Evolutionary conservation across 2,113 vertebrate genomes (phyloP).

Genomic region (Uria aalge): DNA sequence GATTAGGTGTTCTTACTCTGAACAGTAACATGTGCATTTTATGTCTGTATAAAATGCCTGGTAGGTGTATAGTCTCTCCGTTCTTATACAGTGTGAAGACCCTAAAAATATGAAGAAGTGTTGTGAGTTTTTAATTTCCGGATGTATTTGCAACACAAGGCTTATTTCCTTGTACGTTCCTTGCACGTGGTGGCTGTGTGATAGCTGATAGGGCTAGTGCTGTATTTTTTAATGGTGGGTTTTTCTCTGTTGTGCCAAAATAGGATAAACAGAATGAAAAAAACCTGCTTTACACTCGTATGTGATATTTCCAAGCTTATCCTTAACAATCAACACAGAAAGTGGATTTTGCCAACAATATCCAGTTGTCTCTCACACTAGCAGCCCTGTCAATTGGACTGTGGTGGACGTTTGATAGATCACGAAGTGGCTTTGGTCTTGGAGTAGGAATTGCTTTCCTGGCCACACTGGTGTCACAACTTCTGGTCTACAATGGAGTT

Average conservation of each 20-base stretch:
- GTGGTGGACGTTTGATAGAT: constrained; percentile 97
- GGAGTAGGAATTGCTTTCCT: constrained; percentile 90
- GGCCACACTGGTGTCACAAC: constrained; percentile 88
- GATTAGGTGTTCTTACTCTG: constrained; percentile 49
- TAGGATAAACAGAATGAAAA: background rate
- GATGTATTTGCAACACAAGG: background rate
- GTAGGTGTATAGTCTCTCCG: background rate
- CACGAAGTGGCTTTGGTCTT: constrained; percentile 90
- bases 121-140: background rate
- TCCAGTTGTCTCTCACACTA: constrained; percentile 92
- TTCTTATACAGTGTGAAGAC: background rate
- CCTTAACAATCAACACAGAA: constrained; percentile 88
- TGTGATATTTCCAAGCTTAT: constrained; percentile 8
- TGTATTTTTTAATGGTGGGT: background rate
- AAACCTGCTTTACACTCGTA: background rate
- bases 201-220: background rate
- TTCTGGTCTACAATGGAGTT: constrained; percentile 93
- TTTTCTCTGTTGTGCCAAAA: background rate
- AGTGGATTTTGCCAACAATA: constrained; percentile 96
- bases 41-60: constrained; percentile 14
- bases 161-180: background rate
- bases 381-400: constrained; percentile 94
- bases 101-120: background rate
- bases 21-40: constrained; percentile 14
- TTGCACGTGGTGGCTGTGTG: background rate